Base-by-base conservation (phyloP, 2,888 invertebrate species). In the Aproaerema taeniolella region DNA sequence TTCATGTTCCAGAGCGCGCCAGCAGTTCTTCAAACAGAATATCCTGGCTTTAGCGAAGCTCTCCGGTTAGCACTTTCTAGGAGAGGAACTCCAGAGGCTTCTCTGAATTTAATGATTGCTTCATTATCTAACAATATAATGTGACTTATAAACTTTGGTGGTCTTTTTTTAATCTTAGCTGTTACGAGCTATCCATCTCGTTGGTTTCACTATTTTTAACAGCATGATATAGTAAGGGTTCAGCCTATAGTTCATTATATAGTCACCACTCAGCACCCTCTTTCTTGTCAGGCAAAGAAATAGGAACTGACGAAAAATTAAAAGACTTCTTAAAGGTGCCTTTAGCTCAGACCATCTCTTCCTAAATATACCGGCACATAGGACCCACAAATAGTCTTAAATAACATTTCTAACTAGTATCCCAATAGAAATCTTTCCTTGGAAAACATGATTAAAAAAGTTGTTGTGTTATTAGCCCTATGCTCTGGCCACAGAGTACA, bases 361-460 rank as follows among this genome's bases (percentile, higher is more conserved):
- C 57, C 62, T 5, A 60, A 49, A 43, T 66, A 63, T 41, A 45
- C 24, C n/a, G 2, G 6, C 7, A 34, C 34, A 2, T 34, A 25
- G 45, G 38, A 45, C 15, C 35, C 45, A 9, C 13, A 17, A 5
- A n/a, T 31, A 8, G 45, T 42, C 1, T 11, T 42, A 14, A 26
- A 42, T 28, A 28, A 31, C 20, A 24, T 39, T 8, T 13, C 37
- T 10, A 1, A 30, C 0, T 41, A 31, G 39, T 20, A 31, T 11
- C 45, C 45, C 2, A 31, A 45, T 31, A 24, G 13, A 5, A 15
- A 10, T 1, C 13, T 45, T 8, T 31, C 2, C 9, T 10, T 38
- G 9, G 39, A 36, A 28, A 36, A 14, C 4, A 5, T 36, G n/a
- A 36, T 25, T n/a, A 34, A 25, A 39, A 60, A 55, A 41, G 31